These are phyloP conservation scores for Hapalemur alaotrensis DNA, from an alignment of 2,797 vertebrate species.

Conservation along the genomic window DNA sequence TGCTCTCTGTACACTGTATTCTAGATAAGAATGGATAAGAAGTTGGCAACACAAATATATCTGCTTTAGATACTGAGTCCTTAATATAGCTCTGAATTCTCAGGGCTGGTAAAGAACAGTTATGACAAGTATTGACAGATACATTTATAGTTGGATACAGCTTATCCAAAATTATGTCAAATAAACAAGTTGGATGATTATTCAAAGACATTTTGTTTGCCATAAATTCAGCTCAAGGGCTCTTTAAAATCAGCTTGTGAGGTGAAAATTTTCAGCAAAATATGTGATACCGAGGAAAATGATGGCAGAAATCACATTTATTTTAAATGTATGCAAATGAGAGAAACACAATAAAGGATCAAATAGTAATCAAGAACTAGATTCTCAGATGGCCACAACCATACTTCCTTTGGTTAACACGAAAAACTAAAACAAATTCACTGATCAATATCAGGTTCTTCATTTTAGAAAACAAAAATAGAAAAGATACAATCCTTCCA, in stretches of 20 bases:
- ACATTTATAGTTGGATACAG: not conserved
- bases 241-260: constrained; percentile 27
- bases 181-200: not conserved
- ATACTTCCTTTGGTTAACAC: not conserved
- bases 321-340: constrained; percentile 25
- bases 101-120: not conserved
- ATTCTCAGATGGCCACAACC: not conserved
- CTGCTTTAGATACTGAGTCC: constrained; percentile 16
- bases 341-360: not conserved
- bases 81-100: not conserved
- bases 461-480: not conserved
- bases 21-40: constrained; percentile 35
- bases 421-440: not conserved
- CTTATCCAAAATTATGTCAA: not conserved
- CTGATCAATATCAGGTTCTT: not conserved
- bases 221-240: constrained; percentile 40
- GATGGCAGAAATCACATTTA: not conserved
- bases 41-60: not conserved
- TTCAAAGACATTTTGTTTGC: constrained; percentile 33
- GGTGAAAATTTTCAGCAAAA: constrained; percentile 39
- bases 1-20: not conserved
- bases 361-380: not conserved
- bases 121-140: not conserved
- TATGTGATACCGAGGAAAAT: not conserved
- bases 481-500: not conserved